A percentile compares a stretch with the other conserved stretches of the same genome.
These are phyloP conservation scores for Coreoperca whiteheadi DNA, from an alignment of 2,113 vertebrate genomes.

Conservation along the genomic window DNA sequence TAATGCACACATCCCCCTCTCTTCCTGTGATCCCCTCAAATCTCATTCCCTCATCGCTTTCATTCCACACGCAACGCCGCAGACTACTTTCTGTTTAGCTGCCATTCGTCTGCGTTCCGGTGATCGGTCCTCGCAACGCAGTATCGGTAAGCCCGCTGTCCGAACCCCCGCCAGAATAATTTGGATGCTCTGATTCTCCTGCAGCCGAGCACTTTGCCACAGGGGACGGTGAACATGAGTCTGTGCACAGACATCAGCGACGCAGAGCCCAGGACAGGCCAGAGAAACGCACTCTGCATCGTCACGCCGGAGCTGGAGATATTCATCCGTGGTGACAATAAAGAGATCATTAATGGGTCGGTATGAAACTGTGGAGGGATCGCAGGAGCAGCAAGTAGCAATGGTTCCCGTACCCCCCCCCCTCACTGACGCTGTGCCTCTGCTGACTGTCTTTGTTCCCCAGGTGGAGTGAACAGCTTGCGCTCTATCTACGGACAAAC, in stretches of 20 bases:
- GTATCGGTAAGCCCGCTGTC: background rate
- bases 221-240: conserved; percentile 80
- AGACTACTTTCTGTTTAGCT: conserved; percentile 19
- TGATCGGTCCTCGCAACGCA: background rate
- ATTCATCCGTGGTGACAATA: conserved; percentile 80
- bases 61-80: conserved; percentile 25
- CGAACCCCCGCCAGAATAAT: background rate
- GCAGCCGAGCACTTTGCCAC: conserved; percentile 81
- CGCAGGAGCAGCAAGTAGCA: background rate
- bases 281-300: conserved; percentile 79
- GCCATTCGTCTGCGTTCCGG: background rate
- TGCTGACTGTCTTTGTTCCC: conserved; percentile 4
- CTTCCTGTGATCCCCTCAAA: conserved; percentile 58
- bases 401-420: background rate
- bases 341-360: conserved; percentile 81
- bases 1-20: conserved; percentile 63
- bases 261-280: conserved; percentile 77
- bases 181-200: conserved; percentile 15
- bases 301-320: conserved; percentile 71
- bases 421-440: background rate
- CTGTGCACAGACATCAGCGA: conserved; percentile 73
- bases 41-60: conserved; percentile 32
- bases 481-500: conserved; percentile 59
- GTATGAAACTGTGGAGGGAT: background rate
- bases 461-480: conserved; percentile 82